Conservation (phyloP, 2,888 invertebrate genomes). For the Malacosoma neustria region DNA sequence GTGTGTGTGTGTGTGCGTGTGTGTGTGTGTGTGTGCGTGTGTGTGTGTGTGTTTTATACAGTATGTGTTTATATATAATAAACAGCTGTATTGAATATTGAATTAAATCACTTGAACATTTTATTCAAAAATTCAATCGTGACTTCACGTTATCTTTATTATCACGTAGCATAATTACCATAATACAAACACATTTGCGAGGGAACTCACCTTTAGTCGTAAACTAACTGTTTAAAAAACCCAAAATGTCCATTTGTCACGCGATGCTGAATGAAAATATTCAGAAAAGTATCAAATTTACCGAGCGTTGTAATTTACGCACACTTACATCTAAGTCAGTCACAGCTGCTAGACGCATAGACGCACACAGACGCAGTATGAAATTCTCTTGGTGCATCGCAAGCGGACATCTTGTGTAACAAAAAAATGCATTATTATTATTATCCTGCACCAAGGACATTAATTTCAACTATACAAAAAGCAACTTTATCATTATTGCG, state of each 20-base stretch:
- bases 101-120: no score
- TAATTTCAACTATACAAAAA: conserved; percentile 16
- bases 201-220: conserved; percentile 26
- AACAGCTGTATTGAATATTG: no score
- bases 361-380: conserved; percentile 38
- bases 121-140: conserved; percentile 22
- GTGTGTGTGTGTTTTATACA: no score
- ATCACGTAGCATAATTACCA: conserved; percentile 45
- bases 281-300: conserved; percentile 33
- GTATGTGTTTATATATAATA: no score
- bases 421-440: conserved; percentile 73
- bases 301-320: conserved; percentile 37
- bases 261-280: conserved; percentile 26
- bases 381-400: conserved; percentile 45
- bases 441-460: conserved; percentile 55
- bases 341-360: conserved; percentile 63
- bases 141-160: conserved; percentile 37
- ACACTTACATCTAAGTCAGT: conserved; percentile 58
- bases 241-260: conserved; percentile 51
- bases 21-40: no score
- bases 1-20: no score
- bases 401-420: conserved; percentile 56
- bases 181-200: conserved; percentile 42
- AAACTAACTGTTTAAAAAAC: conserved; percentile 37
- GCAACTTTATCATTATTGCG: conserved; percentile 17